phyloP scores from a whole-genome alignment of 2,797 vertebrate genomes.

The Myotis daubentonii region DNA sequence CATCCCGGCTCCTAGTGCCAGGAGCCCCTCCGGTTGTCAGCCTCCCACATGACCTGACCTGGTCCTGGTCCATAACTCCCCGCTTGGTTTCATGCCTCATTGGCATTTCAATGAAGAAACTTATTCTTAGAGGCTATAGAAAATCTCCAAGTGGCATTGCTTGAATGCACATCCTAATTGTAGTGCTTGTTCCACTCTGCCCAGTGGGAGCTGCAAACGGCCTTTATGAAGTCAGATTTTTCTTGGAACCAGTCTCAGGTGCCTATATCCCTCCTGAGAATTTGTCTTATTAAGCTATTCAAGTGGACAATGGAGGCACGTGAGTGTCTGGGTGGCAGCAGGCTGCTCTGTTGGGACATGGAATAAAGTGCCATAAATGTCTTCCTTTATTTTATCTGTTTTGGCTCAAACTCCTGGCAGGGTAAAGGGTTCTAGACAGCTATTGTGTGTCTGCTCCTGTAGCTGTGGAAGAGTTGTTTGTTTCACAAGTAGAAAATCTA shows the following conservation, averaged over 20 bases:
- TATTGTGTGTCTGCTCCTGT: conserved; percentile 43
- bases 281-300: conserved; percentile 62
- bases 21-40: background rate
- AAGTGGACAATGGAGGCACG: conserved; percentile 53
- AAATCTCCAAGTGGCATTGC: conserved; percentile 6
- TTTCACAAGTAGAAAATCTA: conserved; percentile 64
- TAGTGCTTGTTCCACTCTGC: conserved; percentile 17
- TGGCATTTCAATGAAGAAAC: conserved; percentile 75
- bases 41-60: conserved; percentile 22
- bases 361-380: conserved; percentile 61
- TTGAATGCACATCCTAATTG: conserved; percentile 67
- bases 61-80: conserved; percentile 40
- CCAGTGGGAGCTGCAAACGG: conserved; percentile 43
- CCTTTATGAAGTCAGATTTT: conserved; percentile 55
- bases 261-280: conserved; percentile 54
- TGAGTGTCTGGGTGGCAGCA: conserved; percentile 57
- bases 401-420: conserved; percentile 69
- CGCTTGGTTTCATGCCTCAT: conserved; percentile 68
- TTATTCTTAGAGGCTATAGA: conserved; percentile 42
- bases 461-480: conserved; percentile 41
- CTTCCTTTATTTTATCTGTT: conserved; percentile 71
- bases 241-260: conserved; percentile 62
- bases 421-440: conserved; percentile 48
- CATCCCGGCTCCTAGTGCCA: background rate
- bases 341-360: conserved; percentile 42